phyloP scores from a whole-genome alignment of 2,888 invertebrate genomes.

The Dioctria linearis region DNA sequence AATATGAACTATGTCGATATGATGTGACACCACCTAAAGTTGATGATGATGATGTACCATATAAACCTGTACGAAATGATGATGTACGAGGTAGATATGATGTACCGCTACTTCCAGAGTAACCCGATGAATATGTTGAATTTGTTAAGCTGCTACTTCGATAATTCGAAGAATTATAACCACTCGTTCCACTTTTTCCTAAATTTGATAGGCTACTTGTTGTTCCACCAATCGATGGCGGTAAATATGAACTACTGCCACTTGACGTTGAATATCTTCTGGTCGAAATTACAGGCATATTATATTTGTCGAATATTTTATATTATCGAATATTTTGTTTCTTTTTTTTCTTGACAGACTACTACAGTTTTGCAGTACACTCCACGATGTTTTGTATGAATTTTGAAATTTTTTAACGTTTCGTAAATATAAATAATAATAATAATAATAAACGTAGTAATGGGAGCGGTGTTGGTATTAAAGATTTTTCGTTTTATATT shows the following conservation, averaged over 20 bases:
- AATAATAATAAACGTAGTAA: slow-evolving; percentile 9
- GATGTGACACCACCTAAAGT: slow-evolving; percentile 60
- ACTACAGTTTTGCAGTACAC: slow-evolving; percentile 34
- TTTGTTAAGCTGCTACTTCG: slow-evolving; percentile 61
- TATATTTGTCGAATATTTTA: slow-evolving; percentile 61
- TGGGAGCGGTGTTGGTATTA: too few relatives aligned
- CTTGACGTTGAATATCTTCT: slow-evolving; percentile 69
- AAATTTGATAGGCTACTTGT: slow-evolving; percentile 55
- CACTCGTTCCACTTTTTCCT: slow-evolving; percentile 60
- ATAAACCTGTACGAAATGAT: slow-evolving; percentile 66
- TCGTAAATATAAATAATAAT: slow-evolving; percentile 3
- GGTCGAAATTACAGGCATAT: slow-evolving; percentile 72
- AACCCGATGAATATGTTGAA: slow-evolving; percentile 63
- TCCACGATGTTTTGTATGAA: background rate
- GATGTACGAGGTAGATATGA: slow-evolving; percentile 59
- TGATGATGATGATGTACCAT: slow-evolving; percentile 60
- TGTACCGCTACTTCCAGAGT: slow-evolving; percentile 64
- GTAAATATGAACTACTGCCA: slow-evolving; percentile 68
- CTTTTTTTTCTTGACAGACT: background rate
- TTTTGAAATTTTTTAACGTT: slow-evolving; percentile 12
- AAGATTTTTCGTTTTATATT: slow-evolving; percentile 14
- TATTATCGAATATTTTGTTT: slow-evolving; percentile 44
- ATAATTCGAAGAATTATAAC: slow-evolving; percentile 64
- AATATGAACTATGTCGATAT: slow-evolving; percentile 55
- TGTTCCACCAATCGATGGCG: slow-evolving; percentile 66